Evolutionary conservation across 92 coral and sea anemone species (phyloP).

Genomic region (Porites lobata): DNA sequence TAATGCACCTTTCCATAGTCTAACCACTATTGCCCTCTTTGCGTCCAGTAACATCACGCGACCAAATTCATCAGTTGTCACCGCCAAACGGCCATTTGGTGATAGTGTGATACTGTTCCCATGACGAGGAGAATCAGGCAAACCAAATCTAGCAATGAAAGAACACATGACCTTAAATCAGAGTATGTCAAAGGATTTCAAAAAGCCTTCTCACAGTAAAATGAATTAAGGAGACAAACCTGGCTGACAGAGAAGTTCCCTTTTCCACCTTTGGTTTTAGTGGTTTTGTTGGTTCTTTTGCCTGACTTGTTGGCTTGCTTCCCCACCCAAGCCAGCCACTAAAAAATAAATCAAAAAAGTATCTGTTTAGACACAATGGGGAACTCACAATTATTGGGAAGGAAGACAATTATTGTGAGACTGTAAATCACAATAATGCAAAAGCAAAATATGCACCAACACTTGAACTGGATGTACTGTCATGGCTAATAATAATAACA

Average conservation of each 20-base stretch:
- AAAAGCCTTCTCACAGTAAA: neutral
- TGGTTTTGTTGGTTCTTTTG: slow-evolving; percentile 75
- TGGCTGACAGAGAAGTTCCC: slow-evolving; percentile 89
- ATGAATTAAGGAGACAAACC: slow-evolving; percentile 52
- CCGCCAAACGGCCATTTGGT: slow-evolving; percentile 95
- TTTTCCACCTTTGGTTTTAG: slow-evolving; percentile 95
- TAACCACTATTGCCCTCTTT: slow-evolving; percentile 87
- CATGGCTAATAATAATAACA: too few species aligned
- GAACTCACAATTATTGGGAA: too few species aligned
- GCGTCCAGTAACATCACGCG: slow-evolving; percentile 92
- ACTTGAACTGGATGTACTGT: too few species aligned
- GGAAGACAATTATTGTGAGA: too few species aligned
- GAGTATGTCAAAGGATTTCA: neutral
- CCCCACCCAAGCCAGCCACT: slow-evolving; percentile 99
- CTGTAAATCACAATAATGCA: too few species aligned
- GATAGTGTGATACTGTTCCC: slow-evolving; percentile 93
- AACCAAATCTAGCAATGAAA: slow-evolving; percentile 77
- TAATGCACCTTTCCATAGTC: slow-evolving; percentile 94
- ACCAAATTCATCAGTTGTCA: slow-evolving; percentile 97
- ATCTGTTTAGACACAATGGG: neutral
- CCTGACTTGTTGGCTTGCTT: slow-evolving; percentile 66
- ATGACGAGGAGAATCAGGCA: slow-evolving; percentile 90
- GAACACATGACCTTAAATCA: too few species aligned
- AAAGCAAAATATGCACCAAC: too few species aligned
- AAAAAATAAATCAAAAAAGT: neutral